Evolutionary conservation across 2,113 vertebrate species (phyloP).

Genomic region (Oncorhynchus keta): DNA sequence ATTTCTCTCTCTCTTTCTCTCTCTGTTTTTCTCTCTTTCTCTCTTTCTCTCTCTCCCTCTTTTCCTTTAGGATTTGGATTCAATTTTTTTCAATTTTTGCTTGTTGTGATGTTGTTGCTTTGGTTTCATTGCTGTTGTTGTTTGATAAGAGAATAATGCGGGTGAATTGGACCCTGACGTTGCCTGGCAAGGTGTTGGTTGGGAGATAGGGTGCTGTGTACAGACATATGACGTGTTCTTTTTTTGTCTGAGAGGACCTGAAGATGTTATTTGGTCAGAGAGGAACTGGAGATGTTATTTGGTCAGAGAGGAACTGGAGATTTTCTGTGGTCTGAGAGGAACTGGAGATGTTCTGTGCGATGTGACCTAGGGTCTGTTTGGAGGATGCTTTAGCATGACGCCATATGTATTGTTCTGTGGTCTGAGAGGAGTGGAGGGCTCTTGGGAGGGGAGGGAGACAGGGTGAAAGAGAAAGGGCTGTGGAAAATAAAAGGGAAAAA

Average conservation of each 20-base stretch:
- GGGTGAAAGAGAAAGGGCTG: not conserved
- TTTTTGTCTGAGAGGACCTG: not conserved
- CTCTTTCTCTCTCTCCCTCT: not conserved
- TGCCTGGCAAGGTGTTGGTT: slow-evolving; percentile 37
- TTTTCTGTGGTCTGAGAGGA: slow-evolving; percentile 2
- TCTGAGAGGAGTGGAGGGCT: not conserved
- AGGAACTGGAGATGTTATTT: not conserved
- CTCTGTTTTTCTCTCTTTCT: not conserved
- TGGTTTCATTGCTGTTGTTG: slow-evolving; percentile 40
- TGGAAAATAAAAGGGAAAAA: not conserved
- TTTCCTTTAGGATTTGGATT: not conserved
- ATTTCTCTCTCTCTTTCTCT: not conserved
- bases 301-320: too few species aligned
- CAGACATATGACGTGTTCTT: slow-evolving; percentile 4
- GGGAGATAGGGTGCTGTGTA: slow-evolving; percentile 41
- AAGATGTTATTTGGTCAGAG: not conserved
- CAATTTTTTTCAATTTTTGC: slow-evolving; percentile 28
- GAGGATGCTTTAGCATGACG: not conserved
- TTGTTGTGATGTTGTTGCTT: slow-evolving; percentile 28
- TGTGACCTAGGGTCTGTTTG: not conserved
- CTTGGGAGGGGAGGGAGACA: not conserved
- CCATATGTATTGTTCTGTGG: not conserved
- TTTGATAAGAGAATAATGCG: slow-evolving; percentile 38
- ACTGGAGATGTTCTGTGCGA: not conserved
- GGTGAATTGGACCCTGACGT: slow-evolving; percentile 43